Evolutionary conservation across 1,140 invertebrate genomes (phyloP).

Genomic region (Scaptomyza hsui): DNA sequence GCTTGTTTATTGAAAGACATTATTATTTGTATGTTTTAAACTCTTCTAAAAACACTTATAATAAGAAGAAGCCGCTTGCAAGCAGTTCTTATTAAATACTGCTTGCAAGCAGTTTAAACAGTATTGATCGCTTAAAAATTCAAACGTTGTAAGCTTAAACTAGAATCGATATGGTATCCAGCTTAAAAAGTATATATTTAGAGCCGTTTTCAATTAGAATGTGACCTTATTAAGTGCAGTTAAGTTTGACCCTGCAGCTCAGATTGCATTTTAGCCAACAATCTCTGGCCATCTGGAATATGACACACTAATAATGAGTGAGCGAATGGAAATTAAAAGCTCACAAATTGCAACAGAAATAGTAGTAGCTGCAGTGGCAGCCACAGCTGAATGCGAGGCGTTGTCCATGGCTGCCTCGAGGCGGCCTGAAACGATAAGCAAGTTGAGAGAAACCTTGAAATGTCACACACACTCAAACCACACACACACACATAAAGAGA

Average conservation of each 20-base stretch:
- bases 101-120: too few species aligned
- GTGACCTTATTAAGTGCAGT: conserved; percentile 1
- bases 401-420: too few species aligned
- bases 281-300: conserved; percentile 16
- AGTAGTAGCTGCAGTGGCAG: conserved; percentile 1
- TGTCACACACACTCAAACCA: conserved; percentile 41
- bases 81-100: not conserved
- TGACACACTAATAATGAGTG: conserved; percentile 41
- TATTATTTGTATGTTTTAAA: too few species aligned
- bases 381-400: not conserved
- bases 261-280: not conserved
- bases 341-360: conserved; percentile 44
- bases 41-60: too few species aligned
- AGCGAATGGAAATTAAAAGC: conserved; percentile 58
- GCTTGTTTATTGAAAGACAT: too few species aligned
- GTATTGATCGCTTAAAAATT: too few species aligned
- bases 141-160: too few species aligned
- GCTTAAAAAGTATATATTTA: too few species aligned
- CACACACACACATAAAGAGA: not conserved
- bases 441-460: conserved; percentile 57
- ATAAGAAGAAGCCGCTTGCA: too few species aligned
- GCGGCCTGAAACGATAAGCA: too few species aligned
- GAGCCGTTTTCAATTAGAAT: not conserved
- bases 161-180: too few species aligned
- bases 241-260: conserved; percentile 13